Evolutionary conservation across 92 coral and sea anemone genomes (phyloP), one percentile per base, ranked within the genome.

Genomic region (Palythoa grandiflora): DNA sequence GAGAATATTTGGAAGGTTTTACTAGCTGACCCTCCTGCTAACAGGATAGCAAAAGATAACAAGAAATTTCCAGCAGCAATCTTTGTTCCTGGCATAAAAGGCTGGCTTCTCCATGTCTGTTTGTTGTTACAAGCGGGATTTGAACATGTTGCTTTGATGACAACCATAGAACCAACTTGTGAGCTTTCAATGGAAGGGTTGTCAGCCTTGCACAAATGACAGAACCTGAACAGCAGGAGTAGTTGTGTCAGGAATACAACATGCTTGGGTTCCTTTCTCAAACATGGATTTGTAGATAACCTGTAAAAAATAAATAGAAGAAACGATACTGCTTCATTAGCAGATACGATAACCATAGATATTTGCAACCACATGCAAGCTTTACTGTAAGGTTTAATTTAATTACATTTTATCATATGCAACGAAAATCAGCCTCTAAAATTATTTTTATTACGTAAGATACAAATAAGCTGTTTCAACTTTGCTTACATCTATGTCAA

Each of bases 21-120:
- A 3, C 87, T 77, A 16, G 92, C 87, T 66, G 89, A 78, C 52
- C 83, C 65, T 17, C 92, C 92, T 19, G 90, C 79, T 68, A 89
- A 9, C 87, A 90, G 80, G 14, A 90, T 90, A 2, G 87, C 86
- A 53, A 90, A 79, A 35, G 87, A 78, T 15, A 90, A 70, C 53
- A 90, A 73, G 50, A 90, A 90, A 80, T 90, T 89, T 48, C 92
- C 92, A 44, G 90, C 92, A 16, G 92, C 73, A 47, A 86, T 90
- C 54, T 40, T 77, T 14, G 92, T 89, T 19, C 92, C 92, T 35
- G 86, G 63, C 81, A 90, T 86, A 55, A 76, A 63, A 35, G 89
- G 90, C 80, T 90, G 92, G 55, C 92, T 90, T 68, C 73, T 86
- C 92, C 92, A 90, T 20, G 15, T 15, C 10, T 89, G 86, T 68